Evolutionary conservation across 92 coral and sea anemone species (phyloP), one percentile per base, ranked within the genome.

Genomic region (Epizoanthus rinbou): DNA sequence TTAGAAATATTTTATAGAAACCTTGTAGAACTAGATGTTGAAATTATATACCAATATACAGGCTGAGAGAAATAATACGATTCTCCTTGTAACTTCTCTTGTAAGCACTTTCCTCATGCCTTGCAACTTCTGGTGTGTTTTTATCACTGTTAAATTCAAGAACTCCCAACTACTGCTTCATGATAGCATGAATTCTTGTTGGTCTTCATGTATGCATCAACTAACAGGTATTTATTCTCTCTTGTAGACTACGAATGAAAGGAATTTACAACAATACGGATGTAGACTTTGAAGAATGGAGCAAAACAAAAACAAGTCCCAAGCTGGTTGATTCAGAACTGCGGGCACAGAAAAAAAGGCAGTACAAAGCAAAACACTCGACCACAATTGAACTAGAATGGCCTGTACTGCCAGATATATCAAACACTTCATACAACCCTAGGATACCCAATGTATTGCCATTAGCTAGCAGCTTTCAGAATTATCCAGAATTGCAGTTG

Each of bases 341-440:
- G 50, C 85, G 89, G 54, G 85, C 98, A 85, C 98, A 97, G 59
- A 97, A 97, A 88, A 97, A 91, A 86, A 75, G 97, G 63, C 94
- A 87, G n/a, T 97, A 89, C 68, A 89, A 87, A n/a, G 98, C 92
- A 73, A 97, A 88, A 81, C 98, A 97, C 80, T 76, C 85, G 8
- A 87, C 93, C 0, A 89, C 93, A 19, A 80, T 91, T 18, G 86
- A 92, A 84, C 86, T 97, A 39, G 98, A 94, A 85, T 97, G 99
- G 99, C 99, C 98, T 10, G 90, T 90, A 60, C 89, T 87, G n/a
- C 97, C 93, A 18, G 68, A 89, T 16, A 90, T 91, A 70, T 50
- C 86, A 11, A 85, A 81, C 43, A 75, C 90, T 21, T 37, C 84
- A 0, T 93, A 91, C 52, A 92, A 87, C 3, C 93, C 98, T n/a